Base-by-base conservation (phyloP, 2,888 invertebrate species). In the Lithosia quadra region DNA sequence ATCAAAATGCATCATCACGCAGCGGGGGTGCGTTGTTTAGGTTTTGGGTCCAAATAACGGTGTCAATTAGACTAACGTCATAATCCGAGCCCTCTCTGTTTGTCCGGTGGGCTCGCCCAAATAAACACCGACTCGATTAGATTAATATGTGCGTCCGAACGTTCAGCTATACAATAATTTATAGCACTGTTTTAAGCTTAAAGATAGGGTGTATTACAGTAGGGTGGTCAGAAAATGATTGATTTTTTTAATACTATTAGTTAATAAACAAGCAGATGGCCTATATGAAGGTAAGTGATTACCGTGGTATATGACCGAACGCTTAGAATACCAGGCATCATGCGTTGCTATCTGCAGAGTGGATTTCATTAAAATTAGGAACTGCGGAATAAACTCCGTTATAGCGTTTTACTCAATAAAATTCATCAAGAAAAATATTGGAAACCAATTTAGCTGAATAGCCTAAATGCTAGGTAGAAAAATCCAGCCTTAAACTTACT, bases 41-140 rank as follows among this genome's bases (percentile, higher is more conserved):
- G 86, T 88, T 88, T 89, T 84, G 77, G 84, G 76, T 78, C 85
- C 85, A 86, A 89, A 90, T 88, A 92, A 86, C 87, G 81, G 87
- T 88, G 90, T 91, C 93, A 93, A 92, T 93, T 93, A 94, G 89
- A 86, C 84, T 86, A 91, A 91, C 90, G 90, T 90, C 90, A 90
- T 93, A 94, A 94, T 94, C 92, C 74, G 67, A 74, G 77, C 88
- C 91, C 89, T 85, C 81, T 85, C 81, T 90, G 84, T 87, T 86
- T 85, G 85, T 81, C 83, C 82, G 75, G 77, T 77, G 84, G 87
- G 84, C 77, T 76, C 79, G 82, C 76, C 85, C 78, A 82, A 78
- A 78, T 86, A 87, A 86, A 87, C 86, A 90, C 86, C 85, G 82
- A 85, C 75, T 74, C 83, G 86, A 91, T 91, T 90, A 88, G 85